phyloP scores from a whole-genome alignment of 2,113 vertebrate species.

The Chlorocebus sabaeus region DNA sequence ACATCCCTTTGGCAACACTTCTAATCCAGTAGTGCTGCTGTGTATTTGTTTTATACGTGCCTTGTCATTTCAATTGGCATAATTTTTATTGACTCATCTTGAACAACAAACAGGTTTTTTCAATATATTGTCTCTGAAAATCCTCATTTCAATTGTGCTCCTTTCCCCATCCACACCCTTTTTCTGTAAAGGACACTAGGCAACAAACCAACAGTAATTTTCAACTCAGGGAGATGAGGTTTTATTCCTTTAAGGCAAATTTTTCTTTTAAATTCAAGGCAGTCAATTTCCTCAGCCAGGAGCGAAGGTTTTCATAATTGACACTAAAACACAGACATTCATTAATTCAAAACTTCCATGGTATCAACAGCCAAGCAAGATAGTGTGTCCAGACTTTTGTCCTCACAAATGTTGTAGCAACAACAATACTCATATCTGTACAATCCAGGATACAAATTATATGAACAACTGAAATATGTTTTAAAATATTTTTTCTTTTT shows the following conservation, averaged over 20 bases:
- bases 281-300: slow-evolving; percentile 53
- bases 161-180: slow-evolving; percentile 28
- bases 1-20: not conserved
- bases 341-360: not conserved
- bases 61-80: not conserved
- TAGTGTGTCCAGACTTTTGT: not conserved
- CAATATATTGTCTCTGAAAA: not conserved
- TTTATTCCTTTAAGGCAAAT: slow-evolving; percentile 46
- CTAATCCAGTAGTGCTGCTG: not conserved
- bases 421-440: not conserved
- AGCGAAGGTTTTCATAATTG: slow-evolving; percentile 28
- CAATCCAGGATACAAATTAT: not conserved
- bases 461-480: not conserved
- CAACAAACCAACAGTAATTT: slow-evolving; percentile 42
- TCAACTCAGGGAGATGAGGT: slow-evolving; percentile 43
- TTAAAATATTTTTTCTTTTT: not conserved
- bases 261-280: slow-evolving; percentile 65
- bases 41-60: not conserved
- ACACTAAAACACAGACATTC: not conserved
- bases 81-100: not conserved
- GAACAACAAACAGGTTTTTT: not conserved
- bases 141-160: not conserved
- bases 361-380: not conserved
- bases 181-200: slow-evolving; percentile 16
- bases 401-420: not conserved